phyloP scores from a whole-genome alignment of 1,140 invertebrate genomes.

The Pinna nobilis region DNA sequence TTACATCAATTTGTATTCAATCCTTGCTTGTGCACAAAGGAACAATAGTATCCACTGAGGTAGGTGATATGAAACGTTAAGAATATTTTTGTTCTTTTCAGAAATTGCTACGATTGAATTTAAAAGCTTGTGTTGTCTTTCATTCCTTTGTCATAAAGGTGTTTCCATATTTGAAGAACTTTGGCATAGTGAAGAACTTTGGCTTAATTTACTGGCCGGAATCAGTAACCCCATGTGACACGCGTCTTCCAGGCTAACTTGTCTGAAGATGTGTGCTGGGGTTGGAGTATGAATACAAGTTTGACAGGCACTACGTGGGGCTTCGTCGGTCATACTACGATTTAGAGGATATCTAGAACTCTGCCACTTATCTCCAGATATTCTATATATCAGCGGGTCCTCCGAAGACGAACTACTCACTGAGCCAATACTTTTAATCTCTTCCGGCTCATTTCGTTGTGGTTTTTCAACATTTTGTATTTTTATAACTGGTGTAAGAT shows the following conservation, averaged over 20 bases:
- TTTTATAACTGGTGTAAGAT: constrained; percentile 43
- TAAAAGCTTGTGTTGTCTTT: background rate
- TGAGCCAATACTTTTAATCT: constrained; percentile 22
- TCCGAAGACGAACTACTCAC: constrained; percentile 40
- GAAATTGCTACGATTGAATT: constrained; percentile 7
- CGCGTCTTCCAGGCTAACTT: constrained; percentile 31
- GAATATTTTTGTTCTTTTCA: no score
- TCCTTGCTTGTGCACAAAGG: no score
- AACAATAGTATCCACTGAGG: no score
- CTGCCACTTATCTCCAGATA: constrained; percentile 36
- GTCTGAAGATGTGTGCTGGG: constrained; percentile 1
- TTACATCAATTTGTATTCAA: no score
- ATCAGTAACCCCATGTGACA: constrained; percentile 9
- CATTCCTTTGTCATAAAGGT: constrained; percentile 2
- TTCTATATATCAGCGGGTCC: constrained; percentile 32
- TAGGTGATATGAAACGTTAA: no score
- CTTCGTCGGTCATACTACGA: constrained; percentile 2
- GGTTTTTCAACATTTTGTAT: constrained; percentile 45
- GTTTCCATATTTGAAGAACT: constrained; percentile 25
- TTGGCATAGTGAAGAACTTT: constrained; percentile 29
- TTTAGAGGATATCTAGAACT: constrained; percentile 3
- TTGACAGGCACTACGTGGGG: constrained; percentile 18
- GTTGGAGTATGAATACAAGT: constrained; percentile 1
- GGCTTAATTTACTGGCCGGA: constrained; percentile 5
- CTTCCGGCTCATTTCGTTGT: constrained; percentile 15